Percentiles rank a stretch among this genome's conserved stretches.
phyloP scores from a whole-genome alignment of 1,140 invertebrate species.

The Babylonia areolata region DNA sequence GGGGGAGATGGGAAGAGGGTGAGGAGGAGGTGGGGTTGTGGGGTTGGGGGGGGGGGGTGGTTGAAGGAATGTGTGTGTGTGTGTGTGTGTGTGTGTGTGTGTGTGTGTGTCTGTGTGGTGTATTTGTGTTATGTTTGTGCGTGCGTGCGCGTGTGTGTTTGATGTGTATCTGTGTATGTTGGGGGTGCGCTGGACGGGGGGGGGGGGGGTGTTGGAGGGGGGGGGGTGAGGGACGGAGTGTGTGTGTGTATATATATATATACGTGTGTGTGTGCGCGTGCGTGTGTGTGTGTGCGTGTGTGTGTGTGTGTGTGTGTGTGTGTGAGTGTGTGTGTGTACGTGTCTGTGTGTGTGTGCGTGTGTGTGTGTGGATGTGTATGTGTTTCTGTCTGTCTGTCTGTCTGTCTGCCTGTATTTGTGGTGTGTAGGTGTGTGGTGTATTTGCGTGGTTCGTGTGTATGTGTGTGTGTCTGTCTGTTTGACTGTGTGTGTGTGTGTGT shows the following conservation, averaged over 20 bases:
- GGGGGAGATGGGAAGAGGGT: neutral
- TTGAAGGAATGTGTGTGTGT: neutral
- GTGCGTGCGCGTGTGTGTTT: neutral
- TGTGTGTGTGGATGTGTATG: too few species aligned
- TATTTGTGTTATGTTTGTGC: neutral
- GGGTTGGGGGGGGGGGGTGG: neutral
- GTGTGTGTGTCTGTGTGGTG: slow-evolving; percentile 17
- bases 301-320: neutral
- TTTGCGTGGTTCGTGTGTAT: too few species aligned
- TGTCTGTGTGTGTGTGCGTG: neutral
- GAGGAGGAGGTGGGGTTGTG: neutral
- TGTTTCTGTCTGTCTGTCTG: too few species aligned
- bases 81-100: slow-evolving; percentile 19
- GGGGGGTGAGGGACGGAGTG: neutral
- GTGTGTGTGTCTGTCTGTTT: neutral
- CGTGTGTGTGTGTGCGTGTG: neutral
- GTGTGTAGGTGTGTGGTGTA: neutral
- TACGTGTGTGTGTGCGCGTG: neutral
- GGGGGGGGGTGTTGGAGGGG: neutral
- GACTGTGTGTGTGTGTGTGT: neutral
- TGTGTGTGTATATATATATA: neutral
- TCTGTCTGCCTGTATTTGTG: neutral
- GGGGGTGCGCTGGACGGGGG: neutral
- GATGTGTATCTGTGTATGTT: neutral
- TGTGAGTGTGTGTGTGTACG: slow-evolving; percentile 8